Base-by-base conservation (phyloP, 2,113 vertebrate genomes). In the Plestiodon gilberti region DNA sequence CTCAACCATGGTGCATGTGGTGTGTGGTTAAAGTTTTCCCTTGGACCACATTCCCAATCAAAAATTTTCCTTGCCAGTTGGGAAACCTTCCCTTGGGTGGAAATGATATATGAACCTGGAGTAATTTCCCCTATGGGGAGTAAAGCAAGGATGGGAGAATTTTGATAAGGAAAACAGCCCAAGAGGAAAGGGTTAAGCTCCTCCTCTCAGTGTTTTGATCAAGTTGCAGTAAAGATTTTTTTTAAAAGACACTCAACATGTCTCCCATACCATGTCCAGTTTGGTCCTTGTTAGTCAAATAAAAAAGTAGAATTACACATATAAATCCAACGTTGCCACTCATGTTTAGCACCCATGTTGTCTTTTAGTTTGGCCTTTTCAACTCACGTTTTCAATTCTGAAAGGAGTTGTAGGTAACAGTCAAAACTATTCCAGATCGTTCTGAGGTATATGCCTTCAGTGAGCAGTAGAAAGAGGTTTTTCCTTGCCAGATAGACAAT, bases 391-490 rank as follows among this genome's bases (percentile, higher is more conserved):
- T 17, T 15, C 6, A 11, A 25, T 67, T 43, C 9, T 61, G 22
- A 25, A 89, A 82, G 40, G 30, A 22, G 6, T 75, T 64, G 40
- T 33, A 18, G 28, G 28, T 62, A 65, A 59, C 25, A 38, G 25
- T 59, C 55, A 61, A 59, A 59, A 62, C 25, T 65, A 30, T 52
- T 52, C 55, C 6, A 23, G 52, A 33, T 73, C 81, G 61, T 81
- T 89, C 40, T 81, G 82, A 43, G 77, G 52, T 18, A 11, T 71
- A 89, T 64, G 59, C 84, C 35, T 89, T 90, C 1, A 8, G 15
- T 67, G 69, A 75, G 88, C 84, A 74, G 87, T 80, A 75, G n/a
- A 91, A 86, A 40, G 48, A 57, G 4, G 28, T 64, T 65, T 20
- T 64, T 88, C 61, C 70, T 81, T 59, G 43, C 28, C 25, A 40